These are phyloP conservation scores for Gymnobelideus leadbeateri DNA, from an alignment of 2,113 vertebrate genomes.

Conservation along the genomic window DNA sequence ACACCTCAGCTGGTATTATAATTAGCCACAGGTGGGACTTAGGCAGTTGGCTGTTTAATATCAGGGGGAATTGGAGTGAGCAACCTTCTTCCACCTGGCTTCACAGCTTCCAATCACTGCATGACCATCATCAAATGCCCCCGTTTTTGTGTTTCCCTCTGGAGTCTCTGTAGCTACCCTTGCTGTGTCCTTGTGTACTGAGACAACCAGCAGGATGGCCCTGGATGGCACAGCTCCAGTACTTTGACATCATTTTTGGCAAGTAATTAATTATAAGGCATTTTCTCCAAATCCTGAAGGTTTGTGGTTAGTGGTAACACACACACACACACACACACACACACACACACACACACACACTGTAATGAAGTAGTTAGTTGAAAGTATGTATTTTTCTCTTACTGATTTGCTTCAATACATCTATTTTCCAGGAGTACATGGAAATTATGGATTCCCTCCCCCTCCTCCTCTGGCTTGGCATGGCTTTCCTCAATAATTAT, in stretches of 20 bases:
- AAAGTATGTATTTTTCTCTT: constrained; percentile 72
- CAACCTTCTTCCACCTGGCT: constrained; percentile 58
- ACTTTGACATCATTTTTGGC: constrained; percentile 80
- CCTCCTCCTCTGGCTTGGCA: constrained; percentile 10
- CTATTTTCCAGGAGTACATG: constrained; percentile 64
- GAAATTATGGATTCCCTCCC: constrained; percentile 26
- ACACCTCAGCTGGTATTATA: neutral
- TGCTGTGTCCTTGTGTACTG: constrained; percentile 59
- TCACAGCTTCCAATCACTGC: constrained; percentile 60
- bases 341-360: neutral
- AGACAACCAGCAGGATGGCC: constrained; percentile 72
- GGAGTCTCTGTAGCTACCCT: constrained; percentile 63
- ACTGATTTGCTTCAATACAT: constrained; percentile 70
- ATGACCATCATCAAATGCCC: constrained; percentile 26
- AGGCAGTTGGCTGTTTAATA: constrained; percentile 28
- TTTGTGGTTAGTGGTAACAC: constrained; percentile 33
- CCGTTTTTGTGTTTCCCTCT: constrained; percentile 16
- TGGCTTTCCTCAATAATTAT: constrained; percentile 38
- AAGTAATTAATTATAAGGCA: constrained; percentile 79
- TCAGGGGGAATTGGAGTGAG: constrained; percentile 28
- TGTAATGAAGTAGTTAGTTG: constrained; percentile 45
- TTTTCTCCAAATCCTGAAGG: constrained; percentile 76
- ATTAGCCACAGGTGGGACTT: constrained; percentile 49
- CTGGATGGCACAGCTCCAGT: constrained; percentile 63
- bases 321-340: neutral